Percentiles rank a stretch among this genome's conserved stretches.
Conservation (phyloP, 1,140 invertebrate genomes). For the Temnothorax longispinosus region DNA sequence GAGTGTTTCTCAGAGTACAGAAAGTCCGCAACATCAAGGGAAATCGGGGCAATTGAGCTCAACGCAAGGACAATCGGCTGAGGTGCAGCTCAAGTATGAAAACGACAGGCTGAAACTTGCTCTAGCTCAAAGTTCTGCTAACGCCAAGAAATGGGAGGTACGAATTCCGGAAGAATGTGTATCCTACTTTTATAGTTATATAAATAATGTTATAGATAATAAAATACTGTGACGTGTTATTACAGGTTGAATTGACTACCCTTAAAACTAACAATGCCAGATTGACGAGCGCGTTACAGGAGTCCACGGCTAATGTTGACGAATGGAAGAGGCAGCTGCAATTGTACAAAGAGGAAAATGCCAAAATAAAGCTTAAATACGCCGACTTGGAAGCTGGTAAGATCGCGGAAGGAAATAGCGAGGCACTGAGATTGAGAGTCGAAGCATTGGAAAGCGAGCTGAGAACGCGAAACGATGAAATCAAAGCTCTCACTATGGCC, state of each 20-base stretch:
- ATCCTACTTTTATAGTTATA: background rate
- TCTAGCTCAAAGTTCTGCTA: conserved; percentile 97
- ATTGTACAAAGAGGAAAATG: conserved; percentile 98
- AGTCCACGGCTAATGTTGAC: conserved; percentile 98
- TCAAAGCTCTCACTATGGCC: conserved; percentile 86
- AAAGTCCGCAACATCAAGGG: conserved; percentile 84
- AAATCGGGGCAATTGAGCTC: conserved; percentile 77
- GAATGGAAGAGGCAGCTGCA: conserved; percentile 99
- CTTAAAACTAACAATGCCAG: conserved; percentile 98
- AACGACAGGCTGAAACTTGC: conserved; percentile 98
- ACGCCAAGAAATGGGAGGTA: conserved; percentile 98
- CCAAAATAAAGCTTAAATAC: conserved; percentile 93
- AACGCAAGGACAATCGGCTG: conserved; percentile 85
- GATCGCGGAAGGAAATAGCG: conserved; percentile 84
- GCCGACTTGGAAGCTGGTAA: conserved; percentile 91
- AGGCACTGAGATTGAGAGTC: conserved; percentile 90
- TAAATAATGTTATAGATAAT: background rate
- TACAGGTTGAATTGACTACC: conserved; percentile 94
- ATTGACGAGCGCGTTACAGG: conserved; percentile 97
- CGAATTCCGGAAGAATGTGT: background rate
- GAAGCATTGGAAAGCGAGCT: conserved; percentile 92
- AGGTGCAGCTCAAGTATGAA: conserved; percentile 98
- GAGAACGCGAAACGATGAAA: conserved; percentile 92
- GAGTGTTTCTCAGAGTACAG: conserved; percentile 84
- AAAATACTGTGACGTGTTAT: conserved; percentile 6